phyloP scores from a whole-genome alignment of 2,797 vertebrate species.

The Myoxocephalus aenaeus region DNA sequence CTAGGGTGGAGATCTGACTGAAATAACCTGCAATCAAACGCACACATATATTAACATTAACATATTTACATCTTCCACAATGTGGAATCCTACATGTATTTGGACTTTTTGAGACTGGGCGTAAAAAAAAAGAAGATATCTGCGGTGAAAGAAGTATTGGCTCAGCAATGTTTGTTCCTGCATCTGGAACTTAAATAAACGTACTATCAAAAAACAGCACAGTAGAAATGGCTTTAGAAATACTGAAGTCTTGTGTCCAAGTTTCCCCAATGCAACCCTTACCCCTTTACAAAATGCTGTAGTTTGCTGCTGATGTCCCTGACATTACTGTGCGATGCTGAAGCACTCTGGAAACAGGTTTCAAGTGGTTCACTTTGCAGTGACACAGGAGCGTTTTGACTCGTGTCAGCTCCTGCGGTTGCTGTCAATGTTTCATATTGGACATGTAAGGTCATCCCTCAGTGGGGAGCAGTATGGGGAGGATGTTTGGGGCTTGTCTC shows the following conservation, averaged over 20 bases:
- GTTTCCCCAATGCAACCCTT: background rate
- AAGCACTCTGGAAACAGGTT: conserved; percentile 8
- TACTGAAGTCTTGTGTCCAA: background rate
- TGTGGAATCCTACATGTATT: background rate
- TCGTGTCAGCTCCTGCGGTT: conserved; percentile 56
- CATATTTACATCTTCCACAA: background rate
- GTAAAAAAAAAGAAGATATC: background rate
- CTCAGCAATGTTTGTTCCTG: background rate
- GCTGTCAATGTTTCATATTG: conserved; percentile 66
- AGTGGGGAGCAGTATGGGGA: conserved; percentile 45
- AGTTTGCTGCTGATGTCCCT: background rate
- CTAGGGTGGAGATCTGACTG: conserved; percentile 97
- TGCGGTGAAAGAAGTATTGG: background rate
- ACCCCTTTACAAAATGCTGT: background rate
- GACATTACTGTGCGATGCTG: conserved; percentile 25
- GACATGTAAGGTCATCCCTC: conserved; percentile 69
- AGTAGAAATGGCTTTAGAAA: background rate
- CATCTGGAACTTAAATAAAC: conserved; percentile 2
- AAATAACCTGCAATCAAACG: conserved; percentile 89
- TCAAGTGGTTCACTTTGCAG: conserved; percentile 30
- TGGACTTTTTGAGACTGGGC: background rate
- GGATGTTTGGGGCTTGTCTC: conserved; percentile 53
- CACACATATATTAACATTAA: background rate
- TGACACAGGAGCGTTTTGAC: conserved; percentile 50
- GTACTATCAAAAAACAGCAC: background rate